Conservation (phyloP, 2,797 vertebrate genomes). For the Clarias platycephalus region DNA sequence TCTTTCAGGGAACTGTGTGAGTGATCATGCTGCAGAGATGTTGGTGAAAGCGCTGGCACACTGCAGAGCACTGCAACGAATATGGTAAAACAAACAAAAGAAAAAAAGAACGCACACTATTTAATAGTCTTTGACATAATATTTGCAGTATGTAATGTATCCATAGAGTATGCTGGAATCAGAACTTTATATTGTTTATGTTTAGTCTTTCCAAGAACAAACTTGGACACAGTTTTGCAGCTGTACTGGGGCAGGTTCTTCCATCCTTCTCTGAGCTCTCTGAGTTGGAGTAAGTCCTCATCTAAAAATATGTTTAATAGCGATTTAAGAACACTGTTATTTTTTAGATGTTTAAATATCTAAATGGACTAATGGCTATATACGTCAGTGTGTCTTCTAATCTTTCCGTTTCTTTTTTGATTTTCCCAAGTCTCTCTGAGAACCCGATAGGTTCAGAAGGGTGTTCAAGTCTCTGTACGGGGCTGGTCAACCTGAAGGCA, state of each 20-base stretch:
- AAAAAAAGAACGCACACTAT: conserved; percentile 37
- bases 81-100: conserved; percentile 71
- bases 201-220: conserved; percentile 78
- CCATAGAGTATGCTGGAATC: background rate
- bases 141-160: background rate
- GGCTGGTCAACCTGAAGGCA: conserved; percentile 64
- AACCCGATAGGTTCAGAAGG: conserved; percentile 73
- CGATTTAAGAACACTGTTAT: too few relatives aligned
- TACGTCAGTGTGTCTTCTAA: background rate
- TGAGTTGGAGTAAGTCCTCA: conserved; percentile 78
- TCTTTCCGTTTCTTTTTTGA: conserved; percentile 20
- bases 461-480: conserved; percentile 61
- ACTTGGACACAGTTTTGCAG: conserved; percentile 71
- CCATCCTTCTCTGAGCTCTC: conserved; percentile 68
- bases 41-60: conserved; percentile 70
- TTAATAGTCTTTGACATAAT: background rate
- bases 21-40: conserved; percentile 70
- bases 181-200: background rate
- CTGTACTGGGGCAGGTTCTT: conserved; percentile 71
- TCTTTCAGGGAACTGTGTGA: conserved; percentile 75
- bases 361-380: background rate
- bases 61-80: conserved; percentile 75
- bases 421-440: conserved; percentile 76
- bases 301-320: background rate
- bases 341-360: background rate